Conservation (phyloP, 2,113 vertebrate species). For the Marmota flaviventris region DNA sequence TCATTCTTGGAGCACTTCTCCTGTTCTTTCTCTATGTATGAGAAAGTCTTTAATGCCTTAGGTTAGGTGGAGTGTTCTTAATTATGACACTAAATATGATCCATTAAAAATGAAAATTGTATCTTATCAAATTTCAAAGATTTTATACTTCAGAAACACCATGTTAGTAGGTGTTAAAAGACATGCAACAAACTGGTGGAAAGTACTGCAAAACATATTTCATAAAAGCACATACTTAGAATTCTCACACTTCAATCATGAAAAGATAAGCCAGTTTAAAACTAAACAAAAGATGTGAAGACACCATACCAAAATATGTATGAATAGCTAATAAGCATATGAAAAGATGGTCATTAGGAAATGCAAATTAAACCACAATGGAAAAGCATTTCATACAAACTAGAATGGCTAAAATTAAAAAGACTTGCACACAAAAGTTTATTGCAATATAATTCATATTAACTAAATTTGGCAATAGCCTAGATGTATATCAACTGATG, state of each 20-base stretch:
- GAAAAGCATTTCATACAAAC: not conserved
- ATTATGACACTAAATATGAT: not conserved
- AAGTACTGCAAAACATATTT: not conserved
- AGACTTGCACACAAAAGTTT: not conserved
- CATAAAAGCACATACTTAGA: not conserved
- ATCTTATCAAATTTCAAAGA: conserved; percentile 4
- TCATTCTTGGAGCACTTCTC: too few species aligned
- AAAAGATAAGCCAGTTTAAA: not conserved
- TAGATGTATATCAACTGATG: not conserved
- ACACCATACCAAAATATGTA: not conserved
- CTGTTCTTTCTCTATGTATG: too few species aligned
- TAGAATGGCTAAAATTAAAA: not conserved
- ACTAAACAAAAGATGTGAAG: not conserved
- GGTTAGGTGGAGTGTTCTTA: not conserved
- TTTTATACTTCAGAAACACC: not conserved
- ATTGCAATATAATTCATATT: not conserved
- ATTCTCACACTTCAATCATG: not conserved
- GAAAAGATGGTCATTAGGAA: not conserved
- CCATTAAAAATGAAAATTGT: not conserved
- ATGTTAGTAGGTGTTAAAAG: not conserved
- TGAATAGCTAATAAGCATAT: not conserved
- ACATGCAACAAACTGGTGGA: not conserved
- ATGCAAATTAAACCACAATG: not conserved
- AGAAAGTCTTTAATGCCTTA: not conserved
- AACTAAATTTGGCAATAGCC: not conserved